A percentile compares a stretch with the other conserved stretches of the same genome.
Conservation (phyloP, 1,140 invertebrate species). For the Ceratina australensis region DNA sequence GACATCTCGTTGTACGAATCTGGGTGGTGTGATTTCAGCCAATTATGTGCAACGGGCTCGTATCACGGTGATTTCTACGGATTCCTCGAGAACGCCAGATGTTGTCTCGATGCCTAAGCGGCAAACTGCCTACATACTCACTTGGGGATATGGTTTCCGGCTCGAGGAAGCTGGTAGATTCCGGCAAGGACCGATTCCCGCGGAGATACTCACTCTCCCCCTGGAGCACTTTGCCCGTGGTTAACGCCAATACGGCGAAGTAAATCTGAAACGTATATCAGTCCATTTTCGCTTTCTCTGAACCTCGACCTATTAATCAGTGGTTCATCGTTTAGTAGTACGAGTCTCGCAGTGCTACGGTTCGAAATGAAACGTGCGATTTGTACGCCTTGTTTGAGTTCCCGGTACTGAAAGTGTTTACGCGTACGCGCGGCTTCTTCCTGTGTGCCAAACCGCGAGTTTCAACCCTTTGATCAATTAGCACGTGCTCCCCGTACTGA, state of each 20-base stretch:
- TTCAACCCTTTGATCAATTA: constrained; percentile 1
- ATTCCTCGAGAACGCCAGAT: no score
- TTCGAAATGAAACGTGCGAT: not conserved
- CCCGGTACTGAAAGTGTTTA: not conserved
- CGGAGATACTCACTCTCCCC: constrained; percentile 77
- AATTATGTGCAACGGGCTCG: not conserved
- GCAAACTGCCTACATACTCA: constrained; percentile 66
- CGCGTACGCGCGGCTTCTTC: not conserved
- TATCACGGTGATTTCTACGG: no score
- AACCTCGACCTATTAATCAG: not conserved
- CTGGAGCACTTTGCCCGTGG: constrained; percentile 73
- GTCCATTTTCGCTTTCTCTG: no score
- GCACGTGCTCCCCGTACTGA: not conserved
- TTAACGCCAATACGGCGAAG: constrained; percentile 74
- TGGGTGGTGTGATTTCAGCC: not conserved
- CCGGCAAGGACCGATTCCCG: constrained; percentile 73
- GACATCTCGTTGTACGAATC: constrained; percentile 7
- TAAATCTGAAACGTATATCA: constrained; percentile 76
- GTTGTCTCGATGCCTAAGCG: not conserved
- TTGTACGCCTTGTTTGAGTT: not conserved
- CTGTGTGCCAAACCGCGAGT: not conserved
- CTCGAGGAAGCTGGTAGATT: constrained; percentile 77
- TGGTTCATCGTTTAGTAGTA: not conserved
- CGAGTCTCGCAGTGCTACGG: not conserved
- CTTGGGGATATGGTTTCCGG: constrained; percentile 78